Evolutionary conservation across 1,140 invertebrate species (phyloP).

Genomic region (Neelides sp.): DNA sequence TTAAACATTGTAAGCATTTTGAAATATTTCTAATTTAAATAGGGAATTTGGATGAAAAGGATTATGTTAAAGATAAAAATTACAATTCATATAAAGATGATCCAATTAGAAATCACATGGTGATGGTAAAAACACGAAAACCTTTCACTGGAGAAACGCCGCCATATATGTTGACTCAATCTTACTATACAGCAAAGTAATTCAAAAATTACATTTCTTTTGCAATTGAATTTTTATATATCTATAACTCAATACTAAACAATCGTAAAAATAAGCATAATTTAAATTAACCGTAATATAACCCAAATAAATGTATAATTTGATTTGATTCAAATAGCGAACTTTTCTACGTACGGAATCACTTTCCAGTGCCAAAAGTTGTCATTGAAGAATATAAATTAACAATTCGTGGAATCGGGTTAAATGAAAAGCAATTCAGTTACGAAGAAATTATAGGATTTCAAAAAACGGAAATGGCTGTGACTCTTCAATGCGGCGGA

Average conservation of each 20-base stretch:
- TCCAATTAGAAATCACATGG: constrained; percentile 40
- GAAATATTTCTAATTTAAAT: too few species aligned
- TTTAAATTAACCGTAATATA: too few species aligned
- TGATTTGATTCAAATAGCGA: constrained; percentile 1
- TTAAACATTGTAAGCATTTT: constrained; percentile 18
- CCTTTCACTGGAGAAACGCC: constrained; percentile 49
- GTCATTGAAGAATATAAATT: not conserved
- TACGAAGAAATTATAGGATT: too few species aligned
- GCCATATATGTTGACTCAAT: constrained; percentile 39
- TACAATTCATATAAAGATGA: constrained; percentile 42
- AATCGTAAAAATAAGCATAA: too few species aligned
- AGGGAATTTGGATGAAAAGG: constrained; percentile 52
- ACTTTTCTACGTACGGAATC: constrained; percentile 12
- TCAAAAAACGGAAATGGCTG: constrained; percentile 37
- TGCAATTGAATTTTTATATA: too few species aligned
- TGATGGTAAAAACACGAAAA: constrained; percentile 37
- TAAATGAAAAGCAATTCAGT: not conserved
- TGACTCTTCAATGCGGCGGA: constrained; percentile 47
- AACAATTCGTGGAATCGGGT: constrained; percentile 1
- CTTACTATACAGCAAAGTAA: constrained; percentile 43
- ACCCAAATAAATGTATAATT: not conserved
- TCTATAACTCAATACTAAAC: too few species aligned
- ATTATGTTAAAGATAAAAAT: constrained; percentile 36
- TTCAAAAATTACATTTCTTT: not conserved
- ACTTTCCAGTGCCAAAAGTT: constrained; percentile 4